A percentile compares a stretch with the other conserved stretches of the same genome.
Conservation (phyloP, 2,888 invertebrate species). For the Andrena bicolor region DNA sequence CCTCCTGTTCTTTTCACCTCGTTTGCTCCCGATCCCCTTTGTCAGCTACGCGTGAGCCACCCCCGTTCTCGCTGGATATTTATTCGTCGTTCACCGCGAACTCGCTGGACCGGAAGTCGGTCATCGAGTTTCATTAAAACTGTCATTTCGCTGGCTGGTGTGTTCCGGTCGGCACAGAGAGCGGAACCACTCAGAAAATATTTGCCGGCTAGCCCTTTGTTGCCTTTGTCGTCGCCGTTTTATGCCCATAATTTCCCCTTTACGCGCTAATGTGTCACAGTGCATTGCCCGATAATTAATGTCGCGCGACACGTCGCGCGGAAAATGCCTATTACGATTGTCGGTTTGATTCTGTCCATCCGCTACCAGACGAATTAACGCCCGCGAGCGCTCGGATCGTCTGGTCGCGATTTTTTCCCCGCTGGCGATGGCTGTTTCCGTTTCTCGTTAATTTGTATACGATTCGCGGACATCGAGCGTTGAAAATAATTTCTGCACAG, state of each 20-base stretch:
- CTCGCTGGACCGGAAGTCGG: conserved; percentile 63
- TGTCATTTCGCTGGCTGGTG: conserved; percentile 47
- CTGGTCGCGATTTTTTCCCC: background rate
- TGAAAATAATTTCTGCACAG: too few species aligned
- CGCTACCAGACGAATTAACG: background rate
- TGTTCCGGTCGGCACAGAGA: background rate
- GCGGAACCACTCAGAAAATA: conserved; percentile 50
- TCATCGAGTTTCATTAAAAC: conserved; percentile 68
- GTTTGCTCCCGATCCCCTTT: conserved; percentile 38
- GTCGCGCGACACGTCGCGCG: conserved; percentile 29
- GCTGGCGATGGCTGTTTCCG: background rate
- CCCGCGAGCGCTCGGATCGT: background rate
- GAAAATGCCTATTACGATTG: conserved; percentile 41
- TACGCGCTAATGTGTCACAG: conserved; percentile 50
- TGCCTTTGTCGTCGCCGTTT: conserved; percentile 38
- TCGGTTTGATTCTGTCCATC: conserved; percentile 28
- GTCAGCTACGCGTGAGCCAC: conserved; percentile 21
- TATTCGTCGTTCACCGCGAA: conserved; percentile 59
- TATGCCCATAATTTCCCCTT: conserved; percentile 52
- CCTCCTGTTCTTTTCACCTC: conserved; percentile 7
- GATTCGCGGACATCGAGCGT: background rate
- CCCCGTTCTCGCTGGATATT: conserved; percentile 43
- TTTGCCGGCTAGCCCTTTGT: conserved; percentile 55
- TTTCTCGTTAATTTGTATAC: background rate
- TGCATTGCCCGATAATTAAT: conserved; percentile 56